Conservation (phyloP, 1,140 invertebrate species). For the Bactericera cockerelli region DNA sequence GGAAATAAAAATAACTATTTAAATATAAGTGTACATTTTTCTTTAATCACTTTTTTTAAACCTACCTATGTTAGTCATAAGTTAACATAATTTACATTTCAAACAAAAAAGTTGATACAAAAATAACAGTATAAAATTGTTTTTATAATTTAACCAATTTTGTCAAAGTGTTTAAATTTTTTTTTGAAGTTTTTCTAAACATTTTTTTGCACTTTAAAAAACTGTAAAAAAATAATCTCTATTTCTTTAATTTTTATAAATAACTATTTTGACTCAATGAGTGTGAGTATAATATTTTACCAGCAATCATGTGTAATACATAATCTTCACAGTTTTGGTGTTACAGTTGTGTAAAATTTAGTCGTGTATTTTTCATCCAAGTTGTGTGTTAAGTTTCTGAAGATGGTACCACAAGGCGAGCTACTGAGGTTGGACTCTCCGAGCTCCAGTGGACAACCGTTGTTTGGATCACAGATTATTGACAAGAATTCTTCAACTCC, state of each 20-base stretch:
- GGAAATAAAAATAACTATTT: too few relatives aligned
- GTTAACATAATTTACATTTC: too few relatives aligned
- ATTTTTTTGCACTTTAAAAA: too few relatives aligned
- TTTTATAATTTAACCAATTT: too few relatives aligned
- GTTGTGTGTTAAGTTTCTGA: background rate
- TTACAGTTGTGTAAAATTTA: background rate
- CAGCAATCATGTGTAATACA: background rate
- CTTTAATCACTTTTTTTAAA: too few relatives aligned
- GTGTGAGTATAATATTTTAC: background rate
- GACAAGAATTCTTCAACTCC: slow-evolving; percentile 81
- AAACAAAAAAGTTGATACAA: too few relatives aligned
- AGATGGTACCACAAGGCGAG: background rate
- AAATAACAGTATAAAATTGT: too few relatives aligned
- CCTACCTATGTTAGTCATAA: too few relatives aligned
- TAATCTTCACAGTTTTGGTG: background rate
- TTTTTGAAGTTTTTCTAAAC: too few relatives aligned
- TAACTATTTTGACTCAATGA: too few relatives aligned
- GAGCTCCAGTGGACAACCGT: slow-evolving; percentile 21
- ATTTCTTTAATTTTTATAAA: background rate
- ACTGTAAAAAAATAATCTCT: background rate
- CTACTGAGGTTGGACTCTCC: background rate
- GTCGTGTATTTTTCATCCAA: background rate
- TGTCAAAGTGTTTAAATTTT: too few relatives aligned
- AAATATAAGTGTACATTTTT: too few relatives aligned
- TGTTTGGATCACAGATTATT: slow-evolving; percentile 73